Percentiles rank a stretch among this genome's conserved stretches.
Evolutionary conservation across 2,113 vertebrate species (phyloP).

Genomic region (Chloebia gouldiae): DNA sequence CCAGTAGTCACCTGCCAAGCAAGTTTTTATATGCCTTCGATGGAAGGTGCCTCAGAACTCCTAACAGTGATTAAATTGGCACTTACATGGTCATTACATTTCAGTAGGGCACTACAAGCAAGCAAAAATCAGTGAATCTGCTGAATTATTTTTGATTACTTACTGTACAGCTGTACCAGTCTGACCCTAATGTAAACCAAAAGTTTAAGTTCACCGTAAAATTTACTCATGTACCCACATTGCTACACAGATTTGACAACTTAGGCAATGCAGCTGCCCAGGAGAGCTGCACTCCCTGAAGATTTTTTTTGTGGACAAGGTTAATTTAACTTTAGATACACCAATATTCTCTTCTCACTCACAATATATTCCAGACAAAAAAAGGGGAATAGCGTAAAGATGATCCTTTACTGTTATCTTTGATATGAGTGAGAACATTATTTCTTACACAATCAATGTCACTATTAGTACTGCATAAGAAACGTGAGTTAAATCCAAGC

Average conservation of each 20-base stretch:
- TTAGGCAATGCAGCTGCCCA: background rate
- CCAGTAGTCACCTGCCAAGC: background rate
- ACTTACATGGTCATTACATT: background rate
- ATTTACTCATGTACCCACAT: background rate
- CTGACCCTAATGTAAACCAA: background rate
- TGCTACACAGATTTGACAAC: background rate
- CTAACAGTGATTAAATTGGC: background rate
- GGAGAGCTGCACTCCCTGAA: background rate
- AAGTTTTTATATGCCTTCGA: background rate
- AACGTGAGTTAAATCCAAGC: background rate
- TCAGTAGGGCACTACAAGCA: background rate
- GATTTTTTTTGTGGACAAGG: background rate
- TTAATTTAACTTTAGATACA: background rate
- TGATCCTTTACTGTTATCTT: background rate
- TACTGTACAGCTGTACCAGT: background rate
- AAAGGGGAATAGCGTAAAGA: background rate
- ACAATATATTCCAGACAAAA: background rate
- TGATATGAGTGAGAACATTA: background rate
- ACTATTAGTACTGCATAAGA: background rate
- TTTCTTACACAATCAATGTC: background rate
- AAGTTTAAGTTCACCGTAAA: background rate
- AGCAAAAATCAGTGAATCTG: background rate
- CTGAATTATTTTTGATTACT: background rate
- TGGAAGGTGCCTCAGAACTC: background rate
- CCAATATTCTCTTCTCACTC: background rate